phyloP scores from a whole-genome alignment of 2,113 vertebrate species.

The rabbit (Oryctolagus cuniculus) region mOryCun1.1 NC_091442.1:11182501-11183000 shows the following conservation, averaged over 20 bases:
- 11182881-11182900: conserved; percentile 56
- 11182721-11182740: background rate
- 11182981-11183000: conserved; percentile 23
- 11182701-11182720: conserved; percentile 38
- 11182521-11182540: conserved; percentile 46
- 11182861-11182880: conserved; percentile 9
- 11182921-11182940: background rate
- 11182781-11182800: background rate
- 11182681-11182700: conserved; percentile 48
- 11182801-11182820: background rate
- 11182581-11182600: conserved; percentile 44
- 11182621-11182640: conserved; percentile 6
- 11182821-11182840: background rate
- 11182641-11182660: conserved; percentile 45
- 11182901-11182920: background rate
- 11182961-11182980: background rate
- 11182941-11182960: conserved; percentile 46
- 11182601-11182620: background rate
- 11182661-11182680: conserved; percentile 9
- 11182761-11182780: background rate
- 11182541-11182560: background rate
- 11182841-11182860: background rate
- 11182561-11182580: background rate
- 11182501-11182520: background rate
- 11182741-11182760: conserved; percentile 12